Conservation (phyloP, 2,888 invertebrate genomes). For the Boloria selene region DNA sequence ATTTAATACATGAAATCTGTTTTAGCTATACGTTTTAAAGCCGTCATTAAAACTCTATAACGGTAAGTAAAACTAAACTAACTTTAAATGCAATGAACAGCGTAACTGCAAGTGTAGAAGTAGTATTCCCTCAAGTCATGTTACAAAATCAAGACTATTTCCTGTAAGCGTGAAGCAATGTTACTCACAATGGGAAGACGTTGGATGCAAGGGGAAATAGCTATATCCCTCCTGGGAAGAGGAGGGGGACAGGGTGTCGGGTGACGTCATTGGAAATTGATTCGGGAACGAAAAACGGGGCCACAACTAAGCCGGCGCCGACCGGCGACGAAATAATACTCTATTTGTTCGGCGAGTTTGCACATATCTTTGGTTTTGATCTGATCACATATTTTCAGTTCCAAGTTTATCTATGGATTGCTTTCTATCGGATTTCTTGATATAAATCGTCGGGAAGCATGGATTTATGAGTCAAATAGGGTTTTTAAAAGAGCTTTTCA, state of each 20-base stretch:
- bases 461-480: constrained; percentile 8
- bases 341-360: constrained; percentile 21
- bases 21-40: too few relatives aligned
- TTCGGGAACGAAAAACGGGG: constrained; percentile 75
- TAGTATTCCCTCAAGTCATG: constrained; percentile 15
- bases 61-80: not conserved
- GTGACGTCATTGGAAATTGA: constrained; percentile 78
- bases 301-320: constrained; percentile 68
- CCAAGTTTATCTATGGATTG: constrained; percentile 18
- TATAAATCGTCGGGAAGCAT: constrained; percentile 8
- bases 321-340: constrained; percentile 22
- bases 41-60: too few relatives aligned
- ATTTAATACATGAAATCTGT: too few relatives aligned
- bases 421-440: constrained; percentile 13
- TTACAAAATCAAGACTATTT: constrained; percentile 36
- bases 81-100: not conserved
- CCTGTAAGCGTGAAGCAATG: constrained; percentile 32
- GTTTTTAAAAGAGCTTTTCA: not conserved
- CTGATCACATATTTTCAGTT: constrained; percentile 23
- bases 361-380: constrained; percentile 23
- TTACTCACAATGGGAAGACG: constrained; percentile 52
- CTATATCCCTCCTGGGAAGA: constrained; percentile 57
- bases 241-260: constrained; percentile 48
- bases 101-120: not conserved
- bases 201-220: constrained; percentile 65